Evolutionary conservation across 2,797 vertebrate species (phyloP), one percentile per base, ranked within the genome.

Genomic region (Anguilla marmorata): DNA sequence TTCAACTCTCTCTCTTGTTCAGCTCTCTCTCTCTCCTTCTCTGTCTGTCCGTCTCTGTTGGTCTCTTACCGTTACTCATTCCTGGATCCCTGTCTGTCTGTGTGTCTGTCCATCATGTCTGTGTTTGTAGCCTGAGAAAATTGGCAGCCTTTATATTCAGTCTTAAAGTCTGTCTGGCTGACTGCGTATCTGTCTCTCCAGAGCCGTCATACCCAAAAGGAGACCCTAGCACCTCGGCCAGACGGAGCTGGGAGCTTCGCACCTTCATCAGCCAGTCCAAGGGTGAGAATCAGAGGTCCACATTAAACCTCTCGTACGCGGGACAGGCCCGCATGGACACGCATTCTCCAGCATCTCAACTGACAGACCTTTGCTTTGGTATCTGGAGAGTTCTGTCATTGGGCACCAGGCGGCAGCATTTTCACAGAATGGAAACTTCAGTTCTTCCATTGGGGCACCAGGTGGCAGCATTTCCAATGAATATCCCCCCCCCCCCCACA

Each of bases 171-270:
- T 37, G 27, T 54, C 60, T 37, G 45, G 27, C 24, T 72, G 48
- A 85, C 30, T 69, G 9, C 41, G 19, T 60, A 9, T 50, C 16
- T 16, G 66, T 87, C 74, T 85, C 89, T 82, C 9, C 92, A 99
- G 98, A 99, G 88, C 99, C 98, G 0, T 95, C 96, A 0, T 99
- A 99, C 93, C 99, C 98, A 0, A 99, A 97, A 92, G 96, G 93
- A 76, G 99, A 99, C 86, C 95, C 95, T 0, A 93, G 95, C 89
- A 96, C 94, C 19, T 93, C 95, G 0, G 91, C 95, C 0, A 96
- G 98, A 0, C 95, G 98, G 88, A 99, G 98, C 79, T 99, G 98
- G 98, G 99, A 99, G 89, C 97, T 99, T 58, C 97, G 97, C 87
- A 98, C 96, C 0, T 97, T 98, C 21, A 97, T 99, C 92, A 98